phyloP scores from a whole-genome alignment of 2,113 vertebrate species.

The Rhipidura dahli region DNA sequence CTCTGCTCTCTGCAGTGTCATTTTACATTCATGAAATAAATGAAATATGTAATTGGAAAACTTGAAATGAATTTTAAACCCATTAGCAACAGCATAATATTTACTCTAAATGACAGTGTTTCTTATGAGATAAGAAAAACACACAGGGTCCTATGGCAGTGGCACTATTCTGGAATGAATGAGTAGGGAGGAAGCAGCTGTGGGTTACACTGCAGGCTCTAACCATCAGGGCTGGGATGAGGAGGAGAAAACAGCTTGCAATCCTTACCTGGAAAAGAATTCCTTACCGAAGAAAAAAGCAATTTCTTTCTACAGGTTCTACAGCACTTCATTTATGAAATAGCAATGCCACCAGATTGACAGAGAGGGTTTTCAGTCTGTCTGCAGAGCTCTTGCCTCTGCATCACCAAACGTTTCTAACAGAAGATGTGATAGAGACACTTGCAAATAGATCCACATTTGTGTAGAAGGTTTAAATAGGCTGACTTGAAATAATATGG shows the following conservation, averaged over 20 bases:
- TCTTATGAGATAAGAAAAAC: constrained; percentile 15
- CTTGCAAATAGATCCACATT: not conserved
- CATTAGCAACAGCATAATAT: not conserved
- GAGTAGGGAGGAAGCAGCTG: not conserved
- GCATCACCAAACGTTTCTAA: rapidly evolving
- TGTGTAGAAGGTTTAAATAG: not conserved
- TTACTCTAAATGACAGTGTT: not conserved
- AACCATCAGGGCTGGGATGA: not conserved
- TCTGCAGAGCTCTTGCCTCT: not conserved
- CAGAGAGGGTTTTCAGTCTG: not conserved
- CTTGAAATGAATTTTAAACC: constrained; percentile 47
- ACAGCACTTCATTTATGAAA: not conserved
- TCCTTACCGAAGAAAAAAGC: not conserved
- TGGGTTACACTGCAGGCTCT: not conserved
- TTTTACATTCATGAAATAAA: constrained; percentile 47
- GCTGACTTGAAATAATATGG: not conserved
- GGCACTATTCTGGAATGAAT: not conserved
- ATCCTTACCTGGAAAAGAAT: not conserved
- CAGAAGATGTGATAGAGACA: rapidly evolving
- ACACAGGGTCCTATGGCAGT: not conserved
- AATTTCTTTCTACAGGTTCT: not conserved
- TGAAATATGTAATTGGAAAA: constrained; percentile 65
- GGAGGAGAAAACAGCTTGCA: not conserved
- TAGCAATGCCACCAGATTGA: rapidly evolving
- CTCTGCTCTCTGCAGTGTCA: not conserved